Conservation (phyloP, 2,797 vertebrate species). For the Carcharodon carcharias region DNA sequence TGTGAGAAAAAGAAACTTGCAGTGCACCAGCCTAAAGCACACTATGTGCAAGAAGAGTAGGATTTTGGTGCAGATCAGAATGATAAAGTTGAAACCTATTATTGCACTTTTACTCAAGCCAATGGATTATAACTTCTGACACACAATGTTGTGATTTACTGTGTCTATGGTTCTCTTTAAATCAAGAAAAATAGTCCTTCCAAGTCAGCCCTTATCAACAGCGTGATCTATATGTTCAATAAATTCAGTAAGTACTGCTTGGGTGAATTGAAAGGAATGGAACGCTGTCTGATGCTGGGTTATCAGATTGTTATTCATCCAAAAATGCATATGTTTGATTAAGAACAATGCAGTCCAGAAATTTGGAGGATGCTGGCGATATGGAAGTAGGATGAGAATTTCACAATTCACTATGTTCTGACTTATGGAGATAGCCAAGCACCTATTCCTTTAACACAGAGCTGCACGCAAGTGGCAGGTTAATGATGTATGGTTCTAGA, state of each 20-base stretch:
- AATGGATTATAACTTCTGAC: conserved; percentile 28
- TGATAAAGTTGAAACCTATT: conserved; percentile 30
- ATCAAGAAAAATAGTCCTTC: background rate
- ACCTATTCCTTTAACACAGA: background rate
- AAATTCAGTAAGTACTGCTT: conserved; percentile 20
- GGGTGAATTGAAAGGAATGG: conserved; percentile 23
- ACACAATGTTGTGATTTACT: conserved; percentile 24
- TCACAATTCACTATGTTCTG: background rate
- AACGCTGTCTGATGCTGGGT: background rate
- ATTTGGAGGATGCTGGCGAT: background rate
- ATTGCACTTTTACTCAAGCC: background rate
- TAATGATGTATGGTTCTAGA: background rate
- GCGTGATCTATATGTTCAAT: conserved; percentile 8
- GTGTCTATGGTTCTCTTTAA: background rate
- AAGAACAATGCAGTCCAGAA: background rate
- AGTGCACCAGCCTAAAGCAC: background rate
- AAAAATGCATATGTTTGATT: conserved; percentile 26
- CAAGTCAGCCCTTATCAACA: conserved; percentile 11
- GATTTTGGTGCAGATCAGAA: background rate
- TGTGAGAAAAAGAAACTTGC: background rate
- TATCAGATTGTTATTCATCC: conserved; percentile 36
- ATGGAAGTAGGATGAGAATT: background rate
- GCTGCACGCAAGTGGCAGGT: background rate
- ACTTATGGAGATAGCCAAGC: background rate
- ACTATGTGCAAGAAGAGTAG: background rate